Percentiles rank a stretch among this genome's conserved stretches.
These are phyloP conservation scores for Acanthurus lineatus DNA, from an alignment of 2,797 vertebrate genomes.

Conservation along the genomic window DNA sequence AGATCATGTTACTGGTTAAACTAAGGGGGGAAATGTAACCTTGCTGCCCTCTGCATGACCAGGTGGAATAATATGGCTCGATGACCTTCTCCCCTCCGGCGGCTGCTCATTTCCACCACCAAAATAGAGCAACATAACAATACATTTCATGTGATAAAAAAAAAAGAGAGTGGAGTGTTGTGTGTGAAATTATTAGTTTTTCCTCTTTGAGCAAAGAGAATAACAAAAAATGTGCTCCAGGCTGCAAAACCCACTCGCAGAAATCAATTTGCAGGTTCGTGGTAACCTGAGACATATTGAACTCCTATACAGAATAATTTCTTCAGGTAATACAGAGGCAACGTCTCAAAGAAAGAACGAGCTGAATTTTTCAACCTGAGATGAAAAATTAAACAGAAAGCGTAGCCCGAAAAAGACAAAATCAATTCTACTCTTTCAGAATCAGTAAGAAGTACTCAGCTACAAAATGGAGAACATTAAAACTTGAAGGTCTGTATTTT, in stretches of 20 bases:
- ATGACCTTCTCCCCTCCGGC: conserved; percentile 50
- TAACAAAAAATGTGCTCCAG: conserved; percentile 55
- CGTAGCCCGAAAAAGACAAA: conserved; percentile 28
- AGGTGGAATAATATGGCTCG: conserved; percentile 47
- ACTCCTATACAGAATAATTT: conserved; percentile 67
- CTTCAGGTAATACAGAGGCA: conserved; percentile 60
- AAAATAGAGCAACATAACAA: conserved; percentile 49
- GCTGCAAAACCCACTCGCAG: conserved; percentile 60
- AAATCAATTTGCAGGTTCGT: conserved; percentile 74
- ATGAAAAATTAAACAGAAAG: conserved; percentile 62
- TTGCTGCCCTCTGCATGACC: conserved; percentile 35
- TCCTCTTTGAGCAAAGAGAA: conserved; percentile 57
- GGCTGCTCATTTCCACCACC: conserved; percentile 42
- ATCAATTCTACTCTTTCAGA: conserved; percentile 30
- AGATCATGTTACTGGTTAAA: conserved; percentile 16
- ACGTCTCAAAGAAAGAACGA: conserved; percentile 46
- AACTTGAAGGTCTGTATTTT: conserved; percentile 35
- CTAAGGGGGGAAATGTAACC: too few species aligned
- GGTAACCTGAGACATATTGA: conserved; percentile 74
- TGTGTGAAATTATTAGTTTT: conserved; percentile 61
- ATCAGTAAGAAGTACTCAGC: conserved; percentile 8
- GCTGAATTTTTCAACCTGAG: conserved; percentile 47
- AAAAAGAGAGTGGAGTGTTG: conserved; percentile 39
- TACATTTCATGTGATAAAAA: conserved; percentile 51
- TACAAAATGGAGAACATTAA: conserved; percentile 26